A percentile compares a stretch with the other conserved stretches of the same genome.
Evolutionary conservation across 1,140 invertebrate species (phyloP).

Genomic region (Carposina sasakii): DNA sequence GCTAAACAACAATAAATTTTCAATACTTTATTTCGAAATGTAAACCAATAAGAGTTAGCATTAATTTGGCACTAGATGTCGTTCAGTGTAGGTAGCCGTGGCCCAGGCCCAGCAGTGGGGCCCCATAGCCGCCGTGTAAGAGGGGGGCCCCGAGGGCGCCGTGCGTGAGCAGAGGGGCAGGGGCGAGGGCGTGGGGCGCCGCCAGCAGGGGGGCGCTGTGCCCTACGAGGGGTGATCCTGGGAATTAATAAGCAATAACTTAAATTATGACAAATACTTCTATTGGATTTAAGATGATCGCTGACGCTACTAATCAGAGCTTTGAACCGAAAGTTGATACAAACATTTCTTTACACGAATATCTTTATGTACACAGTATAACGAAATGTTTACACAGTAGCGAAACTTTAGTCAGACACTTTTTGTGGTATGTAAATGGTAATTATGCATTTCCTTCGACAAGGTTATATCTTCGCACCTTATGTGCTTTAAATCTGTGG

Average conservation of each 20-base stretch:
- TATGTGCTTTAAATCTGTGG: too few relatives aligned
- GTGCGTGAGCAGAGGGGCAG: neutral
- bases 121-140: neutral
- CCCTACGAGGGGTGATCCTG: neutral
- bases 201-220: neutral
- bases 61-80: too few relatives aligned
- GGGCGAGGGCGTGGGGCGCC: neutral
- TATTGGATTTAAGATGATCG: conserved; percentile 43
- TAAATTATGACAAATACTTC: neutral
- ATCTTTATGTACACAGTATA: too few relatives aligned
- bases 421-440: too few relatives aligned
- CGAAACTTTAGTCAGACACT: too few relatives aligned
- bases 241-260: neutral
- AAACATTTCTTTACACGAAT: too few relatives aligned
- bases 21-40: too few relatives aligned
- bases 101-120: neutral
- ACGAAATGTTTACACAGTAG: too few relatives aligned
- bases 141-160: neutral
- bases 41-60: too few relatives aligned
- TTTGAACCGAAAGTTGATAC: neutral
- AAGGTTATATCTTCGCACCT: too few relatives aligned
- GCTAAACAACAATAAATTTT: too few relatives aligned
- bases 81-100: neutral
- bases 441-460: too few relatives aligned
- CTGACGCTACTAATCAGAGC: conserved; percentile 25